Evolutionary conservation across 92 coral and sea anemone species (phyloP), one percentile per base, ranked within the genome.

Genomic region (Palythoa heliodiscus): DNA sequence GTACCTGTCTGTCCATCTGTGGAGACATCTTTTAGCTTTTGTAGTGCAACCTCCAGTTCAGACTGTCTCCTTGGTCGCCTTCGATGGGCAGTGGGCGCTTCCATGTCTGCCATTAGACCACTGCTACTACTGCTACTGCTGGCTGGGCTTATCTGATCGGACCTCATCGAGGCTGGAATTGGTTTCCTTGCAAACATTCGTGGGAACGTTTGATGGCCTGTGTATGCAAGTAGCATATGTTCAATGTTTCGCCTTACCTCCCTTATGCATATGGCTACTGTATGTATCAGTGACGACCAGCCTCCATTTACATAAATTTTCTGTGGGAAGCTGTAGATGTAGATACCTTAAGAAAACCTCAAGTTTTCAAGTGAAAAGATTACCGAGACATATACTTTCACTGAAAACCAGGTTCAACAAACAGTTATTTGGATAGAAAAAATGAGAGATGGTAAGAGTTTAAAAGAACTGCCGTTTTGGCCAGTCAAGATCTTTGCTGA

Each of bases 51-150:
- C 48, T 80, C 84, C 14, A 93, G 88, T 75, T 94, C 98, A 35
- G 98, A 94, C 83, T 94, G 93, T 55, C 93, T 84, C 66, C 95
- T 83, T 3, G 88, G 88, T 64, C 93, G 76, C 70, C 95, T 86
- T 1, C 76, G 85, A 73, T 89, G 79, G 55, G 82, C 72, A 0
- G 69, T 58, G 14, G 93, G 87, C 25, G 82, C 87, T 61, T 97
- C 99, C 38, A 97, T 95, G 86, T 97, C 99, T 1, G 98, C 97
- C 63, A 95, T 87, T 77, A 97, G 91, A 3, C 99, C 99, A 87
- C 99, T 95, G 66, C 99, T 97, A 85, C 98, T 95, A 84, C 98
- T 95, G 52, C 99, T 97, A 71, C 95, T 91, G 82, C 99, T 97
- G 2, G 98, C 95, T 10, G 95, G 98, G 40, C 99, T 94, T 9